A percentile compares a stretch with the other conserved stretches of the same genome.
These are phyloP conservation scores for Beroe ovata DNA, from an alignment of 37 sponge, comb jelly and placozoan species.

Conservation along the genomic window DNA sequence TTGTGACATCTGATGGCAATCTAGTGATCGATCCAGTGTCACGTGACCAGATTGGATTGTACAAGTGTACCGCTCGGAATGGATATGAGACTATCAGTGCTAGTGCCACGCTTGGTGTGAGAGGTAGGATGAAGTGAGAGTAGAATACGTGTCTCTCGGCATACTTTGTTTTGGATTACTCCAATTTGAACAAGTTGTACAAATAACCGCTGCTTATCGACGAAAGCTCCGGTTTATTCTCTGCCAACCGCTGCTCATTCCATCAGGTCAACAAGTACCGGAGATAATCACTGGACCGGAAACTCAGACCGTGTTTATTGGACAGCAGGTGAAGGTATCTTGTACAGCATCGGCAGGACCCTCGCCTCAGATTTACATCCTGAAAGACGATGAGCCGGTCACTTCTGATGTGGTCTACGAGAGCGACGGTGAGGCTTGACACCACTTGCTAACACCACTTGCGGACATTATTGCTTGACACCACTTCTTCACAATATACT, in stretches of 20 bases:
- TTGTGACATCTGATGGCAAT: constrained; percentile 5
- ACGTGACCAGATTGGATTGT: not conserved
- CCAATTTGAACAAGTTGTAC: no score
- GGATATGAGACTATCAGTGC: not conserved
- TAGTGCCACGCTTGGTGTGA: not conserved
- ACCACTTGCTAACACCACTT: no score
- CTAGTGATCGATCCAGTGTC: not conserved
- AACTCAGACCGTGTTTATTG: constrained; percentile 23
- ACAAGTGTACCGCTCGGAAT: constrained; percentile 35
- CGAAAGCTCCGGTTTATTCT: no score
- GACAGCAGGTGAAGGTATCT: not conserved
- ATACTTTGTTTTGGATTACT: not conserved
- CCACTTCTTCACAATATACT: not conserved
- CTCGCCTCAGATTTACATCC: constrained; percentile 44
- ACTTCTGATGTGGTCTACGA: not conserved
- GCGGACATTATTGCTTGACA: no score
- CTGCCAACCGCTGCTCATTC: not conserved
- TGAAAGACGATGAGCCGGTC: not conserved
- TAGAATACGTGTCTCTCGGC: not conserved
- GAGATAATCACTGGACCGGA: not conserved
- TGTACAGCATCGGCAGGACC: constrained; percentile 34
- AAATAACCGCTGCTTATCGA: no score
- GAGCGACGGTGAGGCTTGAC: constrained; percentile 39
- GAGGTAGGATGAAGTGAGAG: no score
- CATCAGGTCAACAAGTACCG: not conserved